Conservation (phyloP, 1,140 invertebrate genomes). For the Aphis gossypii region DNA sequence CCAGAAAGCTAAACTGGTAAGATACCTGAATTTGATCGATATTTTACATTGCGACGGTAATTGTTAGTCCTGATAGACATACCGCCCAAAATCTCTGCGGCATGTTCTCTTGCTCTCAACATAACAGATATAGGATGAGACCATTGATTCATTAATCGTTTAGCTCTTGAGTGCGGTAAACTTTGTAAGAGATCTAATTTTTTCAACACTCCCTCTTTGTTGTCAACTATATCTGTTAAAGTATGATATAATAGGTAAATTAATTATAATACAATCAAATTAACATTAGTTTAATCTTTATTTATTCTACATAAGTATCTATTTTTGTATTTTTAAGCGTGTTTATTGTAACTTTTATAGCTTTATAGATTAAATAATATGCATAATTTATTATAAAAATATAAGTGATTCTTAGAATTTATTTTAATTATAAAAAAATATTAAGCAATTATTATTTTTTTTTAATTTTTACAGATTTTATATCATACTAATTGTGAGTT, state of each 20-base stretch:
- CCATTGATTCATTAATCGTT: slow-evolving; percentile 80
- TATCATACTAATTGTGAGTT: too few relatives aligned
- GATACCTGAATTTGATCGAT: slow-evolving; percentile 61
- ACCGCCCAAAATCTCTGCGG: slow-evolving; percentile 78
- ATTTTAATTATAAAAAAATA: too few relatives aligned
- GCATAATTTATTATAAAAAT: too few relatives aligned
- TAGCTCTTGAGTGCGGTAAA: slow-evolving; percentile 76
- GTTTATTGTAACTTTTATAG: too few relatives aligned
- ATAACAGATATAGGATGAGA: slow-evolving; percentile 78
- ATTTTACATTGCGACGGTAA: slow-evolving; percentile 23
- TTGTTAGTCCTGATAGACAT: slow-evolving; percentile 62
- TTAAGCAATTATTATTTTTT: too few relatives aligned
- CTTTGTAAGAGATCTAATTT: slow-evolving; percentile 78
- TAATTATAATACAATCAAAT: background rate
- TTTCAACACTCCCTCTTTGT: slow-evolving; percentile 69
- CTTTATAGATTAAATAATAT: too few relatives aligned
- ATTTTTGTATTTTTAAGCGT: too few relatives aligned
- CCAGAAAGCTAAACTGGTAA: background rate
- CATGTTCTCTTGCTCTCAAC: slow-evolving; percentile 80
- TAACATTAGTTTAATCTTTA: background rate
- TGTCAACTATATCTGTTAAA: slow-evolving; percentile 73
- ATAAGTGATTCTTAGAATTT: too few relatives aligned
- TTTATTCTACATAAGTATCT: too few relatives aligned
- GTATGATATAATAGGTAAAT: background rate
- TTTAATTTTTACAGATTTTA: too few relatives aligned